These are phyloP conservation scores for Nyleta sp. DNA, from an alignment of 2,888 invertebrate genomes.

Conservation along the genomic window DNA sequence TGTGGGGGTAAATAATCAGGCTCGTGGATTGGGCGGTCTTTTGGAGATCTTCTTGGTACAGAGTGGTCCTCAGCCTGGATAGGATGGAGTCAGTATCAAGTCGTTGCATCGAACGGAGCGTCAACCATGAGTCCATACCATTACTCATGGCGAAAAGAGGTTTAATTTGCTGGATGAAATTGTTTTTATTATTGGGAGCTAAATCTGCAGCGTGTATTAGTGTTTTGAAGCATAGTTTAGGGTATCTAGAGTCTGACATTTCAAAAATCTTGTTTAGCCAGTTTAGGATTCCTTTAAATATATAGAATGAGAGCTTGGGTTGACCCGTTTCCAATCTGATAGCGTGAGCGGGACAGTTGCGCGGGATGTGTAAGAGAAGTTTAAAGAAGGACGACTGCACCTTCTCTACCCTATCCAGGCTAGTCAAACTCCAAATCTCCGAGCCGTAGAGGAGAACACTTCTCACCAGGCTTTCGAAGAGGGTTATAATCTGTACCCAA, in stretches of 20 bases:
- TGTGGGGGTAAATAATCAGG: neutral
- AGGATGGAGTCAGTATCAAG: neutral
- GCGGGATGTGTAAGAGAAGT: neutral
- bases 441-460: neutral
- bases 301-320: neutral
- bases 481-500: neutral
- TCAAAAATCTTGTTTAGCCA: constrained; percentile 4
- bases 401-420: neutral
- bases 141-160: neutral
- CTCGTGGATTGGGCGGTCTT: neutral
- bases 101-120: neutral
- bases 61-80: neutral
- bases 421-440: neutral
- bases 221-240: neutral
- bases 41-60: neutral
- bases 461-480: neutral
- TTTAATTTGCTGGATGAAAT: neutral
- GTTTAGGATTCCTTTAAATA: neutral
- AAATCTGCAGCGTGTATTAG: neutral
- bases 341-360: constrained; percentile 7
- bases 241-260: neutral
- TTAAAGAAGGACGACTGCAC: constrained; percentile 5
- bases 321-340: constrained; percentile 12
- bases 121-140: neutral
- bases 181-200: neutral